Evolutionary conservation across 2,113 vertebrate species (phyloP).

Genomic region (Verasper variegatus): DNA sequence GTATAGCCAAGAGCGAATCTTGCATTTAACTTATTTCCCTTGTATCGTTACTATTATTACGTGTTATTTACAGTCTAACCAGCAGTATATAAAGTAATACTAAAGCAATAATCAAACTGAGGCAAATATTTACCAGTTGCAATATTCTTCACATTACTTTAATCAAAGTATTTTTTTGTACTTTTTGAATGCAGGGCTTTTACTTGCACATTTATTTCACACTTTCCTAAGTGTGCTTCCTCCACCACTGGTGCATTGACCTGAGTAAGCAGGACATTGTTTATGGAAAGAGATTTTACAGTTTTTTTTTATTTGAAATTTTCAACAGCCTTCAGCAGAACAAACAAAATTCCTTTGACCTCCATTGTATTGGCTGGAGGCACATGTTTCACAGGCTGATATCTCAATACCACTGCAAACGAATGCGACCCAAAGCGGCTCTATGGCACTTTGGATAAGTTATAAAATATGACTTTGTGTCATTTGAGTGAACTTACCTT

Average conservation of each 20-base stretch:
- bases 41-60: no score
- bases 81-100: no score
- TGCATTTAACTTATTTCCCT: no score
- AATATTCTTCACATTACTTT: no score
- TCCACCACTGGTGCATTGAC: neutral
- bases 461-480: neutral
- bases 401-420: neutral
- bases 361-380: constrained; percentile 4
- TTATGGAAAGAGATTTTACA: neutral
- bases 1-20: no score
- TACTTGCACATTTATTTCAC: neutral
- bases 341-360: constrained; percentile 10
- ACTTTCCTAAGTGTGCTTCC: neutral
- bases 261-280: neutral
- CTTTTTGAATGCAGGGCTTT: no score
- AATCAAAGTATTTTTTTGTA: no score
- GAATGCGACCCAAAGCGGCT: neutral
- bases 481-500: neutral
- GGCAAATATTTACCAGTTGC: no score
- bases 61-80: no score
- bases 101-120: no score
- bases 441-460: no score
- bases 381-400: constrained; percentile 4
- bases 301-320: neutral
- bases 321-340: constrained; percentile 1